phyloP scores from a whole-genome alignment of 1,140 invertebrate genomes.

The Phenacoccus solenopsis region DNA sequence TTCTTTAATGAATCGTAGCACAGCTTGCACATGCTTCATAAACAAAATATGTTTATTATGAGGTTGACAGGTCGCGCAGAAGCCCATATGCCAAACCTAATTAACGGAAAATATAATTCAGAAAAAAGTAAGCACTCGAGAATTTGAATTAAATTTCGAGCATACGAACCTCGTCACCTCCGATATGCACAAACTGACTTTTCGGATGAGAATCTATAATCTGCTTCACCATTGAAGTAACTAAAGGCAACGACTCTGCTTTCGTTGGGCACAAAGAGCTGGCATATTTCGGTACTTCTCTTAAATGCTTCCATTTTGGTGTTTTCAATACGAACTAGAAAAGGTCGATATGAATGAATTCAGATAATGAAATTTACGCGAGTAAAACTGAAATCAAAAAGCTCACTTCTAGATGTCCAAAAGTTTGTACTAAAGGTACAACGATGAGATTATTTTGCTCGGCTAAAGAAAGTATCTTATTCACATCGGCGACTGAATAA shows the following conservation, averaged over 20 bases:
- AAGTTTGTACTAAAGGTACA: conserved; percentile 88
- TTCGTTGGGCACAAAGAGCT: conserved; percentile 69
- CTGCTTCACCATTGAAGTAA: conserved; percentile 45
- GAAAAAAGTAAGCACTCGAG: background rate
- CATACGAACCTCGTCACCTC: conserved; percentile 54
- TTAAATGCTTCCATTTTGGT: conserved; percentile 53
- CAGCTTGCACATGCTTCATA: conserved; percentile 50
- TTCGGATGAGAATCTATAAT: conserved; percentile 42
- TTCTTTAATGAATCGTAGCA: conserved; percentile 47
- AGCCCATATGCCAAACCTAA: conserved; percentile 58
- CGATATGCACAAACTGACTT: conserved; percentile 60
- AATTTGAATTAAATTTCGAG: background rate
- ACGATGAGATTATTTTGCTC: conserved; percentile 54
- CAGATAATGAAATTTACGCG: too few species aligned
- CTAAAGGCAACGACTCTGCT: conserved; percentile 43
- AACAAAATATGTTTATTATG: conserved; percentile 44
- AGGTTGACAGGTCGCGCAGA: conserved; percentile 56
- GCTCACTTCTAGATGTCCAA: conserved; percentile 74
- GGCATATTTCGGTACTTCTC: conserved; percentile 63
- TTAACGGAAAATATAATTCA: conserved; percentile 13
- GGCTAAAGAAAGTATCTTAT: conserved; percentile 43
- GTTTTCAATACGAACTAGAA: conserved; percentile 67
- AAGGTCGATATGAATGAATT: background rate
- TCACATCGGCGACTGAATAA: conserved; percentile 49
- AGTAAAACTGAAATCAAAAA: too few species aligned